Evolutionary conservation across 2,888 invertebrate species (phyloP), one percentile per base, ranked within the genome.

Genomic region (Eristalis pertinax): DNA sequence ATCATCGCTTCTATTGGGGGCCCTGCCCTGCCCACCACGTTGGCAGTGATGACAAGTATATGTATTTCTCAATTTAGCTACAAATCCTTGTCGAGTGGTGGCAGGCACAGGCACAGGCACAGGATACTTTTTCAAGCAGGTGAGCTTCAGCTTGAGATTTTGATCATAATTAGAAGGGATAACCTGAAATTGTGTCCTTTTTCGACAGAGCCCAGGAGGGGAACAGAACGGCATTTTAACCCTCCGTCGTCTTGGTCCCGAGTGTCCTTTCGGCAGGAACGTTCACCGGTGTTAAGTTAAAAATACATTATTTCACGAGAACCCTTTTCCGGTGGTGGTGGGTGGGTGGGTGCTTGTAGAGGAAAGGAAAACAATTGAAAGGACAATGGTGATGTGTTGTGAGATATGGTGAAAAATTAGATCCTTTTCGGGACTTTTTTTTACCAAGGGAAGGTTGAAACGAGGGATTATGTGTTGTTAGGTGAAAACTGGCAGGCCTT

Each of bases 231-330:
- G n/a, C n/a, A 43, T 7, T 43, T 43, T 0, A 19, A 50, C 19
- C 19, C 50, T 8, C 43, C 50, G 19, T 50, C n/a, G n/a, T 50
- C n/a, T n/a, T n/a, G 5, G 7, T 26, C 4, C 11, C 1, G 19
- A 7, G 35, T 65, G 29, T 78, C 22, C 70, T 63, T 19, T 41
- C 24, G n/a, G 76, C 7, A 11, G 24, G 22, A 41, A 26, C 19
- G 41, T 24, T 11, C 35, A 7, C 41, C 24, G 24, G 72, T 24
- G 58, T 70, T 67, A 67, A 64, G 81, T 82, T 85, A 77, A 77
- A 85, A 85, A 85, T 85, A 85, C 77, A 85, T 85, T 81, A 77
- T 73, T 70, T 76, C 32, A n/a, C 43, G 65, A 38, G 19, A 68
- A 74, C 80, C 80, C 68, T 70, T 85, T 81, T 69, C 73, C 62